Percentiles rank a stretch among this genome's conserved stretches.
phyloP scores from a whole-genome alignment of 2,113 vertebrate species.

The Sardina pilchardus region DNA sequence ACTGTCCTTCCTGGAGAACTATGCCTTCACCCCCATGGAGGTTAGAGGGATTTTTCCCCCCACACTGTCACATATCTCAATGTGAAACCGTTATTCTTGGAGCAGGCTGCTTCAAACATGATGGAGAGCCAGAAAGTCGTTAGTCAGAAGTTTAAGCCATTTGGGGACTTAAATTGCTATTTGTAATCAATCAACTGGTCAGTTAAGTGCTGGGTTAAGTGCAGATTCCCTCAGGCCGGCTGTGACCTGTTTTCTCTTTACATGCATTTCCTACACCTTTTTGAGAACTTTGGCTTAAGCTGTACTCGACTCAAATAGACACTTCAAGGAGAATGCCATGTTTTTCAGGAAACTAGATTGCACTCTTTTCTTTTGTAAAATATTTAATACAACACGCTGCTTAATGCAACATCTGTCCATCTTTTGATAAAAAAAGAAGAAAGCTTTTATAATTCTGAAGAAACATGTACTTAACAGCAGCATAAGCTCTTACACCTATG shows the following conservation, averaged over 20 bases:
- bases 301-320: too few relatives aligned
- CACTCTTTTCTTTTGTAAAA: too few relatives aligned
- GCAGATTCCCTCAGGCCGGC: not conserved
- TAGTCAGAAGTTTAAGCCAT: not conserved
- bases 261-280: too few relatives aligned
- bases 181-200: not conserved
- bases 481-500: not conserved
- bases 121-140: not conserved
- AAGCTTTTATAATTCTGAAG: too few relatives aligned
- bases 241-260: not conserved
- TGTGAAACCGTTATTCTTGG: not conserved
- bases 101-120: not conserved
- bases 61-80: not conserved
- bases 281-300: too few relatives aligned
- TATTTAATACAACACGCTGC: too few relatives aligned
- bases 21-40: conserved; percentile 87
- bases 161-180: not conserved
- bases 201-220: not conserved
- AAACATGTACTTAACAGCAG: too few relatives aligned
- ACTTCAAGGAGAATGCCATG: too few relatives aligned
- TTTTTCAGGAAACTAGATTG: too few relatives aligned
- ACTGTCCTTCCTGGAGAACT: conserved; percentile 92
- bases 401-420: too few relatives aligned
- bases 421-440: too few relatives aligned
- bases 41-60: conserved; percentile 59